These are phyloP conservation scores for Pelecanoides urinatrix DNA, from an alignment of 2,113 vertebrate species.

Conservation along the genomic window DNA sequence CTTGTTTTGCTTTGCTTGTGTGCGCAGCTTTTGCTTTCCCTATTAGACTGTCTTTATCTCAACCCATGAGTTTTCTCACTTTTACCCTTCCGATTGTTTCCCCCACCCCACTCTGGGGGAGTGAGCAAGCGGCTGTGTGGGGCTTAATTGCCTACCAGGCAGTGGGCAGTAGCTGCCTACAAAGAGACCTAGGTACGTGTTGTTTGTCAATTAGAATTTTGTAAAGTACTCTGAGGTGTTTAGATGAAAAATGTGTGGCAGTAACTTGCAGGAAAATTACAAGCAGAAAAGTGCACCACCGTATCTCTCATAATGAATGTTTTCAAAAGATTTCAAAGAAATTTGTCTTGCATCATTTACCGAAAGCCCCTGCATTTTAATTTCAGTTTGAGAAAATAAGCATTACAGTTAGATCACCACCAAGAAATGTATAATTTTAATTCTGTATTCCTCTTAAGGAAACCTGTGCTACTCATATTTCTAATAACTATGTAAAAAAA, in stretches of 20 bases:
- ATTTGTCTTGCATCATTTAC: neutral
- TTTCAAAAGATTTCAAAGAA: neutral
- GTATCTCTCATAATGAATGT: neutral
- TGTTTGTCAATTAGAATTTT: neutral
- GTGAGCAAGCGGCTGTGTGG: fast-evolving
- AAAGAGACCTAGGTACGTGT: neutral
- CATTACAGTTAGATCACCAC: neutral
- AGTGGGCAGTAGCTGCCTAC: neutral
- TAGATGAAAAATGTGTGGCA: neutral
- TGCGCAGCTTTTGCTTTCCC: neutral
- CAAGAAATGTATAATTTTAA: neutral
- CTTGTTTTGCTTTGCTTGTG: neutral
- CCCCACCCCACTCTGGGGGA: fast-evolving
- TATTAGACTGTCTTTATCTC: neutral
- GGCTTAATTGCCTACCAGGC: neutral
- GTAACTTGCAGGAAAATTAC: neutral
- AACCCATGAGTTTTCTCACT: neutral
- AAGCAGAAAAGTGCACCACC: neutral
- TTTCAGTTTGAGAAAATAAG: neutral
- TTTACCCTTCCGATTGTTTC: neutral
- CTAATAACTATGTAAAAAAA: neutral
- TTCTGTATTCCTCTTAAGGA: neutral
- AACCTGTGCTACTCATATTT: neutral
- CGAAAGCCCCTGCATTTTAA: neutral
- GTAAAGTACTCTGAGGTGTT: neutral